Base-by-base conservation (phyloP, 2,888 invertebrate genomes). In the Bimastos eiseni region DNA sequence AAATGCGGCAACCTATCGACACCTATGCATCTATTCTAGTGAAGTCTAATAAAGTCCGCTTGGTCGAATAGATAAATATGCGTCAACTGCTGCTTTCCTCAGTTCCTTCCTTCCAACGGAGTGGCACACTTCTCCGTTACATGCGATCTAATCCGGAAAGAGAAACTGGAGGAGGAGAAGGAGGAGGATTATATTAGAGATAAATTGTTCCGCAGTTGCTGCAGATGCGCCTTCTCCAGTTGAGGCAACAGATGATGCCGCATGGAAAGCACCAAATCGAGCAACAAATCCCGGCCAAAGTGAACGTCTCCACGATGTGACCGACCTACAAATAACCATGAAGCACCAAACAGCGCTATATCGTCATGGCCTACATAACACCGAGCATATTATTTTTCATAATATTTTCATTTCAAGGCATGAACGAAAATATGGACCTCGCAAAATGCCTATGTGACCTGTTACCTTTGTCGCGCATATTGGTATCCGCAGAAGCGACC, bases 211-310 rank as follows among this genome's bases (percentile, higher is more conserved):
- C 36, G 86, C 86, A 86, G 86, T 86, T 86, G 86, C 86, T 86
- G 86, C 86, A 86, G 86, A 86, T 86, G 15, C 36, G 36, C 36
- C 86, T 86, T 86, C 86, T 86, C 86, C 86, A 86, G 86, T 34
- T 86, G 13, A 86, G 86, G n/a, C 86, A 86, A 11, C 86, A 86
- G 86, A 86, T 36, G 34, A 86, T 86, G 86, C 86, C 86, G 19
- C 86, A 86, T 24, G 86, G 86, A 86, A 86, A 86, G 37, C 33
- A 86, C 86, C 86, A 86, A 36, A 86, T 86, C 24, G 86, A 30
- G 34, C 86, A 86, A 37, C 86, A 86, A 24, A 86, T 37, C 34
- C 90, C 83, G 36, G 70, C 38, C 83, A 38, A 55, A 30, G 89
- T 89, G 41, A 49, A 89, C 89, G 41, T 41, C 24, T 89, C 44